Conservation (phyloP, 2,797 vertebrate genomes). For the Siniperca scherzeri region DNA sequence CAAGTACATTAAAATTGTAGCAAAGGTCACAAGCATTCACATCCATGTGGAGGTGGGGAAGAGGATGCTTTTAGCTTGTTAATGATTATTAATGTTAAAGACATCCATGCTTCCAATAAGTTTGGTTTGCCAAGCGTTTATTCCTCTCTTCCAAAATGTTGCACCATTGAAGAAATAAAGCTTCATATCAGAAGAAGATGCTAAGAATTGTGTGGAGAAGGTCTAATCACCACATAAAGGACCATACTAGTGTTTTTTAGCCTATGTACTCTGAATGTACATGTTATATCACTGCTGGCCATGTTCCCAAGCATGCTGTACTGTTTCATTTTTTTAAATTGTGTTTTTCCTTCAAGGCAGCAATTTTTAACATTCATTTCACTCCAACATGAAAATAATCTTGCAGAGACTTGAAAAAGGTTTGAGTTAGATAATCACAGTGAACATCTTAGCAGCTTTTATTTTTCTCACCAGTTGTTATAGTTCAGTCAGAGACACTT, state of each 20-base stretch:
- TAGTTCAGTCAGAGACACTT: slow-evolving; percentile 2
- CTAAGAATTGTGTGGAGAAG: background rate
- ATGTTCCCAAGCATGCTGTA: background rate
- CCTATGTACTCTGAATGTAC: background rate
- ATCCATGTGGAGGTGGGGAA: background rate
- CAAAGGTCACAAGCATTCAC: slow-evolving; percentile 31
- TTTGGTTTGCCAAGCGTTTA: slow-evolving; percentile 9
- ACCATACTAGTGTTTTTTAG: background rate
- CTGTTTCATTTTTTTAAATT: background rate
- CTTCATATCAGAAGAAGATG: background rate
- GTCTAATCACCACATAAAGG: background rate
- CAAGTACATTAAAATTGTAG: background rate
- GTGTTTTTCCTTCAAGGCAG: background rate
- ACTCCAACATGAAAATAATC: background rate
- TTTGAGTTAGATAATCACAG: background rate
- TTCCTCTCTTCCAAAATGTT: background rate
- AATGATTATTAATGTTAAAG: slow-evolving; percentile 21
- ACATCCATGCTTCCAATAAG: slow-evolving; percentile 3
- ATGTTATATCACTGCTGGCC: background rate
- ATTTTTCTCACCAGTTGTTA: background rate
- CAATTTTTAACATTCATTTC: background rate
- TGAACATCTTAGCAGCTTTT: background rate
- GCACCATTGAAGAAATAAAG: background rate
- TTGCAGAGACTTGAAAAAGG: background rate
- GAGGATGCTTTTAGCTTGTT: slow-evolving; percentile 2